A percentile compares a stretch with the other conserved stretches of the same genome.
These are phyloP conservation scores for Cebus imitator DNA, from an alignment of 2,113 vertebrate genomes.

Conservation along the genomic window DNA sequence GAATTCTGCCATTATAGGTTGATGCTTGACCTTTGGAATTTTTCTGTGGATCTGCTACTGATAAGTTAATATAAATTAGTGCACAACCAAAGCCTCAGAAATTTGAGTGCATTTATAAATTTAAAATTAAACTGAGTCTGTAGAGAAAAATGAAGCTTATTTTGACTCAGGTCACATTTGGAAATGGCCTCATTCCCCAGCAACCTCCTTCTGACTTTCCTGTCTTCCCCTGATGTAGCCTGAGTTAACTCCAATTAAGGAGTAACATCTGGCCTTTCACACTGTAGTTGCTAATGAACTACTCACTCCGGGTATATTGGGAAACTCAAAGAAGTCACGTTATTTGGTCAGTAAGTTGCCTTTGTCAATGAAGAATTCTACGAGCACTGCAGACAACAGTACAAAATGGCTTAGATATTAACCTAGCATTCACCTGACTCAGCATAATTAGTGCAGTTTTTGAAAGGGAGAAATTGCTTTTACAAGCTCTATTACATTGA, in stretches of 20 bases:
- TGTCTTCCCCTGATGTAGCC: background rate
- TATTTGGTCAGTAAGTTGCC: background rate
- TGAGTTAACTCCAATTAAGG: background rate
- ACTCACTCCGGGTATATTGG: background rate
- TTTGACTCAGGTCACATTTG: background rate
- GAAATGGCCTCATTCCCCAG: background rate
- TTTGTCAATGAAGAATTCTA: constrained; percentile 19
- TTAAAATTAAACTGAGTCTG: constrained; percentile 12
- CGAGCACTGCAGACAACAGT: background rate
- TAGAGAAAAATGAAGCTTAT: background rate
- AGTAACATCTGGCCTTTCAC: background rate
- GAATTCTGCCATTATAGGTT: background rate
- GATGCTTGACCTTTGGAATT: background rate
- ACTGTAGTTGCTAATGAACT: background rate
- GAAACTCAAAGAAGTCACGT: constrained; percentile 8
- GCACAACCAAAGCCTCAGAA: background rate
- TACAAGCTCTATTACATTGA: constrained; percentile 1
- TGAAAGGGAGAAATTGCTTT: constrained; percentile 48
- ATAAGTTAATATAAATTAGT: background rate
- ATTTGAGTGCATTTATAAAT: background rate
- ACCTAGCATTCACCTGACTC: background rate
- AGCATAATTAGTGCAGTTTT: background rate
- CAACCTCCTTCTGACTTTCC: background rate
- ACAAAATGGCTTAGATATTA: background rate
- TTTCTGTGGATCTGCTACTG: background rate